These are phyloP conservation scores for Poeciliopsis presidionis DNA, from an alignment of 2,797 vertebrate species.

Conservation along the genomic window DNA sequence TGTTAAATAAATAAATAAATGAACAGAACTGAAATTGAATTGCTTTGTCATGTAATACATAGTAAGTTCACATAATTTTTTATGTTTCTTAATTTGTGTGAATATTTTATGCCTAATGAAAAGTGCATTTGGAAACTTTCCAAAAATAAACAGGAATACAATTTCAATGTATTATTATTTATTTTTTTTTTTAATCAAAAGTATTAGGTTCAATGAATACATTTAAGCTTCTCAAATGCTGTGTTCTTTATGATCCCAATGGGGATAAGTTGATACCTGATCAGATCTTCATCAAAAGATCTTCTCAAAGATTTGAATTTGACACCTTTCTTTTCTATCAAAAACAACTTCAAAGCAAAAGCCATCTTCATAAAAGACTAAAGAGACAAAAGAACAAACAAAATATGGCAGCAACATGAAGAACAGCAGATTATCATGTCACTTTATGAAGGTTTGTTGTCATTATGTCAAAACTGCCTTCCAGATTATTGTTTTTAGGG, in stretches of 20 bases:
- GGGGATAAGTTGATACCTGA: constrained; percentile 53
- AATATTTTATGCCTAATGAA: not conserved
- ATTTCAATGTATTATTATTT: not conserved
- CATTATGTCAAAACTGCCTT: constrained; percentile 1
- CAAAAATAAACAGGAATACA: not conserved
- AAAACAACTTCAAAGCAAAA: constrained; percentile 25
- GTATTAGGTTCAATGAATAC: not conserved
- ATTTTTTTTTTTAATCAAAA: not conserved
- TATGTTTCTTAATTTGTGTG: not conserved
- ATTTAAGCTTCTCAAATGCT: constrained; percentile 31
- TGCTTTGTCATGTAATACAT: not conserved
- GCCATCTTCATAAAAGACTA: constrained; percentile 17
- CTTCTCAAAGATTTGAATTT: constrained; percentile 49
- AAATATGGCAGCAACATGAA: constrained; percentile 20
- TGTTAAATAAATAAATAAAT: not conserved
- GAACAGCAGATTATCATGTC: constrained; percentile 2
- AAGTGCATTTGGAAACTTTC: not conserved
- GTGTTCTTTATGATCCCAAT: constrained; percentile 14
- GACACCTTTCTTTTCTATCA: constrained; percentile 34
- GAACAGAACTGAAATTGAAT: not conserved
- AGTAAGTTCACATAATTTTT: not conserved
- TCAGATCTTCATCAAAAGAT: constrained; percentile 34
- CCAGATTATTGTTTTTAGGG: not conserved
- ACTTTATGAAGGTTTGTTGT: constrained; percentile 15
- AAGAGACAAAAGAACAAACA: constrained; percentile 35